phyloP scores from a whole-genome alignment of 2,113 vertebrate genomes.

The Glareola pratincola region DNA sequence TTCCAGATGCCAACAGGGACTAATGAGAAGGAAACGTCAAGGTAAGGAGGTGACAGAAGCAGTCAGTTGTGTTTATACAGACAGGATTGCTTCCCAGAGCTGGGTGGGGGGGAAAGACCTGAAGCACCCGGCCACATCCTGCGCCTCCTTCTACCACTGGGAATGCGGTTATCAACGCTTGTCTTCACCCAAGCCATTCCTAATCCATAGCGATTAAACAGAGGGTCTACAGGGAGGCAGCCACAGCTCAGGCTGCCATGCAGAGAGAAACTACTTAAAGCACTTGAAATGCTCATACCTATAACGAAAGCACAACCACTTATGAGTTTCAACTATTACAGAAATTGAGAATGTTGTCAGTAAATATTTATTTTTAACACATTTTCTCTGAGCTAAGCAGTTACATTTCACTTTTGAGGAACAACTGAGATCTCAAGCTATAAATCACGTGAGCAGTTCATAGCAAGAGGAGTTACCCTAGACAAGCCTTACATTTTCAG shows the following conservation, averaged over 20 bases:
- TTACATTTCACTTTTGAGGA: background rate
- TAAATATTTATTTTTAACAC: background rate
- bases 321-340: background rate
- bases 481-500: background rate
- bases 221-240: background rate
- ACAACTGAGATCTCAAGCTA: background rate
- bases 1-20: background rate
- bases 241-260: fast-evolving
- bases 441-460: fast-evolving
- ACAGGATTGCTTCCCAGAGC: background rate
- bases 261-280: background rate
- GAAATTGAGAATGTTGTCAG: background rate
- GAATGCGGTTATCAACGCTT: background rate
- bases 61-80: background rate
- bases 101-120: background rate
- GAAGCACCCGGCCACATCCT: fast-evolving
- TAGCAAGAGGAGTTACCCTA: background rate
- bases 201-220: background rate
- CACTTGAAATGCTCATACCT: background rate
- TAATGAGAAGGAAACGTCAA: background rate
- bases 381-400: background rate
- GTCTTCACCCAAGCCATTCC: background rate
- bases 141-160: fast-evolving
- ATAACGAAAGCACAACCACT: fast-evolving
- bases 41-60: background rate